Conservation (phyloP, 2,888 invertebrate genomes). For the Dastarcus helophoroides region DNA sequence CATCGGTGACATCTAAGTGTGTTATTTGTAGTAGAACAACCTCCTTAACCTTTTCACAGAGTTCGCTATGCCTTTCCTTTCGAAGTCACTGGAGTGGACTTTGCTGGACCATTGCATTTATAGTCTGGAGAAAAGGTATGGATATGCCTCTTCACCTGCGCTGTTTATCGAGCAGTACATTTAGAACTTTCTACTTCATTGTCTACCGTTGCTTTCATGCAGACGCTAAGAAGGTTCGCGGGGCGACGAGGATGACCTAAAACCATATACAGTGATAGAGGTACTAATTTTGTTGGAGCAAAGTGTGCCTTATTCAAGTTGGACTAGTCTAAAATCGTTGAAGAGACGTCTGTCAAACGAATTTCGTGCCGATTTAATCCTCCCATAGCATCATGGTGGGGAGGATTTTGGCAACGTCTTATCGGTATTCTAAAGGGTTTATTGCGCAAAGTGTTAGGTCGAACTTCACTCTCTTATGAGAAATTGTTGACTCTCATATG, state of each 20-base stretch:
- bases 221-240: conserved; percentile 23
- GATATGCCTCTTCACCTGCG: conserved; percentile 31
- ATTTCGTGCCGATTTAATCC: conserved; percentile 9
- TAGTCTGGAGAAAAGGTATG: conserved; percentile 21
- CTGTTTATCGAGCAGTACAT: conserved; percentile 28
- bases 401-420: conserved; percentile 8
- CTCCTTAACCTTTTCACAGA: conserved; percentile 21
- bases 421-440: conserved; percentile 9
- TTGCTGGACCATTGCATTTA: conserved; percentile 28
- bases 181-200: conserved; percentile 27
- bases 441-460: conserved; percentile 5
- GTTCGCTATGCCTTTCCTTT: conserved; percentile 19
- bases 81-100: conserved; percentile 26
- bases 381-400: conserved; percentile 9
- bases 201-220: conserved; percentile 23
- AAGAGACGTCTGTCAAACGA: conserved; percentile 5
- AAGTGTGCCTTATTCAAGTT: conserved; percentile 9
- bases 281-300: conserved; percentile 28
- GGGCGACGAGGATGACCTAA: conserved; percentile 22
- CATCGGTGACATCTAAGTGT: too few relatives aligned
- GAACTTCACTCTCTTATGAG: conserved; percentile 10
- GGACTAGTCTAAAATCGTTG: conserved; percentile 8
- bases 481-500: conserved; percentile 8
- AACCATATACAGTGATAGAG: conserved; percentile 30
- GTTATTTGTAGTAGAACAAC: too few relatives aligned